Evolutionary conservation across 2,113 vertebrate genomes (phyloP).

Genomic region (Ranitomeya variabilis): DNA sequence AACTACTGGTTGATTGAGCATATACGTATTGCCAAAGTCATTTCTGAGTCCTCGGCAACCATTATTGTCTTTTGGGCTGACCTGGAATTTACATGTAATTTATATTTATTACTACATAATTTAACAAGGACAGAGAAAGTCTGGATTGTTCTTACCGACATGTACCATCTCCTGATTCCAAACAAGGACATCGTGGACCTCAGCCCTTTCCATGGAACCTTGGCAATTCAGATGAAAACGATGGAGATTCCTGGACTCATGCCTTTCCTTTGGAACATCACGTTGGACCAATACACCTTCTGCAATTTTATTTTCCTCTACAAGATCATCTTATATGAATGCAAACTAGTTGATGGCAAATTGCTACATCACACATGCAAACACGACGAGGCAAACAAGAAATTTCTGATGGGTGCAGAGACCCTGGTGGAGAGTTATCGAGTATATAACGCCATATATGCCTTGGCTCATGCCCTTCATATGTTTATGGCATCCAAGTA

Average conservation of each 20-base stretch:
- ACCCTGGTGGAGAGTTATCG: not conserved
- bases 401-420: not conserved
- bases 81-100: constrained; percentile 29
- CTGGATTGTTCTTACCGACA: constrained; percentile 32
- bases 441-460: constrained; percentile 32
- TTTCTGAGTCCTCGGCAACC: constrained; percentile 13
- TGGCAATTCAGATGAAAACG: constrained; percentile 5
- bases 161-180: not conserved
- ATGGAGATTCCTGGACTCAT: not conserved
- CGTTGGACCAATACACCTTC: not conserved
- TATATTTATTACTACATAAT: not conserved
- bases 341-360: not conserved
- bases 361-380: not conserved
- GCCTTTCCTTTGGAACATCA: not conserved
- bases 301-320: not conserved
- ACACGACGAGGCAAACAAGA: not conserved
- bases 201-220: constrained; percentile 4
- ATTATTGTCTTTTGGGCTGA: constrained; percentile 25
- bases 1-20: not conserved
- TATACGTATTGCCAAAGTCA: not conserved
- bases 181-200: not conserved
- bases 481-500: not conserved
- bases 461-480: constrained; percentile 25
- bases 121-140: not conserved
- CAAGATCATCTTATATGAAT: not conserved